These are phyloP conservation scores for Parasteatoda lunata DNA, from an alignment of 2,888 invertebrate species.

Conservation along the genomic window DNA sequence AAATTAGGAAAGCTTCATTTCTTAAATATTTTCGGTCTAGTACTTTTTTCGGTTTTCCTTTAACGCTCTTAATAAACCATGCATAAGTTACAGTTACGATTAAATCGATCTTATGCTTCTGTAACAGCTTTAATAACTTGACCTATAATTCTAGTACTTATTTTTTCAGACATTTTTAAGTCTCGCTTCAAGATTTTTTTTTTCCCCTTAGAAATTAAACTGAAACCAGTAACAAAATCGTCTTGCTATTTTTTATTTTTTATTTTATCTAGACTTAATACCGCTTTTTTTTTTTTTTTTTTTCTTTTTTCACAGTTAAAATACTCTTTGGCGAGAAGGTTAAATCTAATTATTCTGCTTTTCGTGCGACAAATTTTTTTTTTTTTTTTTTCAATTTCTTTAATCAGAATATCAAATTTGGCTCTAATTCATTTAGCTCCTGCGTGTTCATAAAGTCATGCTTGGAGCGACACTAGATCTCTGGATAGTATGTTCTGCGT, in stretches of 20 bases:
- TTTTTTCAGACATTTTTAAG: neutral
- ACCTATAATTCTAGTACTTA: conserved; percentile 19
- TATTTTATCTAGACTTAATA: conserved; percentile 4
- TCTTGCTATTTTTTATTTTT: conserved; percentile 25
- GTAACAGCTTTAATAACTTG: conserved; percentile 28
- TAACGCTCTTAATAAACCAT: neutral
- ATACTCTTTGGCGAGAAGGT: conserved; percentile 15
- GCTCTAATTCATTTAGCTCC: conserved; percentile 45
- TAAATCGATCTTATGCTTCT: neutral
- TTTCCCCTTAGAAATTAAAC: conserved; percentile 37
- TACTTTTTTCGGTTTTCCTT: neutral
- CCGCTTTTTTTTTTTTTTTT: conserved; percentile 14
- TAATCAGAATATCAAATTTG: conserved; percentile 59
- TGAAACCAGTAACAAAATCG: conserved; percentile 55
- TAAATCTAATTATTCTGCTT: conserved; percentile 53
- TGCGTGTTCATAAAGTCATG: conserved; percentile 16
- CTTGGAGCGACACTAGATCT: conserved; percentile 1
- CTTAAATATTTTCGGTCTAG: neutral
- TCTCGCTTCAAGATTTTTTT: conserved; percentile 10
- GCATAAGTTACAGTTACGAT: neutral
- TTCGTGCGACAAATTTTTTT: conserved; percentile 11
- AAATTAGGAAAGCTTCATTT: neutral
- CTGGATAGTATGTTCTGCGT: conserved; percentile 11
- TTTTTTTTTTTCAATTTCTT: neutral
- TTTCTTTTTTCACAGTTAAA: conserved; percentile 6